These are phyloP conservation scores for Holothuria glaberrima DNA, from an alignment of 35 echinoderm and acorn worm genomes.

Conservation along the genomic window DNA sequence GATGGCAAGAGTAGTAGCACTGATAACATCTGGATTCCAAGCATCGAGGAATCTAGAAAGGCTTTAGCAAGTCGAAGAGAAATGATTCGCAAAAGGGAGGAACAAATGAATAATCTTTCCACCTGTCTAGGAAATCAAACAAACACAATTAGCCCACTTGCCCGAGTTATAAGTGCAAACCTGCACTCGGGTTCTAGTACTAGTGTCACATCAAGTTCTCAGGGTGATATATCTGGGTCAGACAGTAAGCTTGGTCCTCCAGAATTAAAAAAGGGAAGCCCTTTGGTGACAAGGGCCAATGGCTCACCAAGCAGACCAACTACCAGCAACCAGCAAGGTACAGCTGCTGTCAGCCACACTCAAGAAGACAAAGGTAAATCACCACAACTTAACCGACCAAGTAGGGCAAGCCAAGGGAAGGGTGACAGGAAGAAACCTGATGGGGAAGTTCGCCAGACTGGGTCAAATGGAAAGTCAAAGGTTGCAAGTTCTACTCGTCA, in stretches of 20 bases:
- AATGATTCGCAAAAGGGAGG: conserved; percentile 59
- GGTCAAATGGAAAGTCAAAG: neutral
- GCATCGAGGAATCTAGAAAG: conserved; percentile 66
- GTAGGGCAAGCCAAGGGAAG: neutral
- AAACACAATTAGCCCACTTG: neutral
- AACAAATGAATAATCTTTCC: conserved; percentile 12
- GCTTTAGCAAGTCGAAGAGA: conserved; percentile 60
- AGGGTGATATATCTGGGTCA: too few relatives aligned
- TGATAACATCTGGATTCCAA: conserved; percentile 50
- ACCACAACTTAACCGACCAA: neutral
- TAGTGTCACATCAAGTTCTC: too few relatives aligned
- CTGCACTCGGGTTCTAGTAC: neutral
- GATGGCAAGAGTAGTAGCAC: conserved; percentile 32
- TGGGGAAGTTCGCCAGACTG: too few relatives aligned
- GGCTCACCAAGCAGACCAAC: too few relatives aligned
- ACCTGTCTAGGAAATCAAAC: neutral
- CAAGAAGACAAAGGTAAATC: too few relatives aligned
- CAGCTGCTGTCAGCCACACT: too few relatives aligned
- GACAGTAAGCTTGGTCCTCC: too few relatives aligned
- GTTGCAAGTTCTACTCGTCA: neutral
- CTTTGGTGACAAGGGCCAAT: too few relatives aligned
- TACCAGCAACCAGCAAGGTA: too few relatives aligned
- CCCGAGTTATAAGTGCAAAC: neutral
- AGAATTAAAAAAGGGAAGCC: too few relatives aligned
- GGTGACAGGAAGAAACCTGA: neutral